These are phyloP conservation scores for Muntiacus reevesi DNA, from an alignment of 2,113 vertebrate species.

Conservation along the genomic window DNA sequence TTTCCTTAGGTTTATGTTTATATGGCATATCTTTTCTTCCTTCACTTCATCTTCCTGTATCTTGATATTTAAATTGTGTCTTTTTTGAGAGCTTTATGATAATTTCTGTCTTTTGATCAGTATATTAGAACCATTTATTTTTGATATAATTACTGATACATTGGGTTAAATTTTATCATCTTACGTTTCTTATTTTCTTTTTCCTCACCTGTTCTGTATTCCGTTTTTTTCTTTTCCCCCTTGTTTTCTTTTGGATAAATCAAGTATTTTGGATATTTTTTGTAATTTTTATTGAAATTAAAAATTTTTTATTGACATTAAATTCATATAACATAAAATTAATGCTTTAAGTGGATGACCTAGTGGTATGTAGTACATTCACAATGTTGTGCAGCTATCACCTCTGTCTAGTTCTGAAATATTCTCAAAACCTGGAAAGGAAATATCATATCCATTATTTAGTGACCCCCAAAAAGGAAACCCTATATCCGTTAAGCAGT, in stretches of 20 bases:
- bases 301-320: not conserved
- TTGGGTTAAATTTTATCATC: not conserved
- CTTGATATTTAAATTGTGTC: not conserved
- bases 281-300: not conserved
- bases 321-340: not conserved
- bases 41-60: not conserved
- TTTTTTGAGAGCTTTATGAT: conserved; percentile 27
- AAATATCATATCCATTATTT: not conserved
- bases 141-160: not conserved
- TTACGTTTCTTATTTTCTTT: not conserved
- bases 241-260: conserved; percentile 7
- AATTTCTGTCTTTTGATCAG: not conserved
- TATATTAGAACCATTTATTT: not conserved
- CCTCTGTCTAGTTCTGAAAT: not conserved
- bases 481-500: not conserved
- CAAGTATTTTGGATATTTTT: not conserved
- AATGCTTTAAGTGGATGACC: not conserved
- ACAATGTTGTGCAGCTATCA: not conserved
- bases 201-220: not conserved
- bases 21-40: not conserved
- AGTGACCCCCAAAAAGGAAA: not conserved
- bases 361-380: not conserved
- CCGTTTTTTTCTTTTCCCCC: not conserved
- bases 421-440: not conserved
- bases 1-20: not conserved